Percentiles rank a stretch among this genome's conserved stretches.
These are phyloP conservation scores for Atractosteus spatula DNA, from an alignment of 2,113 vertebrate species.

Conservation along the genomic window DNA sequence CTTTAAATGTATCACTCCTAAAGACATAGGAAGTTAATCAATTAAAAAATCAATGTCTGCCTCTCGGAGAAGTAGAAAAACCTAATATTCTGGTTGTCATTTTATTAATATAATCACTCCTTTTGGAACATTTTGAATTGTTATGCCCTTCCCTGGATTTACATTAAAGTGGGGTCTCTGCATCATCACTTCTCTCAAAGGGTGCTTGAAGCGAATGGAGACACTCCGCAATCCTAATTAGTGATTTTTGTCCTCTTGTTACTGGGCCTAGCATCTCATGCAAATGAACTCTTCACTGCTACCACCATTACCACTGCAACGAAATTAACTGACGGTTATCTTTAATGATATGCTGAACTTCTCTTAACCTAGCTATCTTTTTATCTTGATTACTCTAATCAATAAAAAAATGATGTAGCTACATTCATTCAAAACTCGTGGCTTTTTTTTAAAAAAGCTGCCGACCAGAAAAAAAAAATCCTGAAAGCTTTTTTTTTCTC, in stretches of 20 bases:
- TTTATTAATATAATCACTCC: constrained; percentile 31
- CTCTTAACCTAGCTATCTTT: constrained; percentile 77
- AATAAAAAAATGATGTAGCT: constrained; percentile 81
- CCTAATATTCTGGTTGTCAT: constrained; percentile 25
- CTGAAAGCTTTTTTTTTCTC: constrained; percentile 21
- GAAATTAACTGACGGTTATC: constrained; percentile 89
- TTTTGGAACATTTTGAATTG: constrained; percentile 38
- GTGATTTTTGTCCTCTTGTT: constrained; percentile 94
- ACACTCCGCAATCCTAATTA: constrained; percentile 88
- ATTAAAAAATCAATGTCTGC: constrained; percentile 26
- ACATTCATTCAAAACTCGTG: constrained; percentile 75
- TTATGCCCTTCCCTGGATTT: constrained; percentile 57
- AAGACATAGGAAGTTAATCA: constrained; percentile 27
- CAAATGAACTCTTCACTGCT: constrained; percentile 88
- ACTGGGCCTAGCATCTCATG: constrained; percentile 83
- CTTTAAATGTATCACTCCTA: neutral
- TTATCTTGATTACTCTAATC: constrained; percentile 87
- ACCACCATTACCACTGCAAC: constrained; percentile 74
- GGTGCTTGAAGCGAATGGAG: constrained; percentile 74
- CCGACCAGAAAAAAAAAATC: constrained; percentile 47
- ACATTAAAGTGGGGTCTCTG: constrained; percentile 57
- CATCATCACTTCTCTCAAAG: constrained; percentile 68
- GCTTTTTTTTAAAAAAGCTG: constrained; percentile 68
- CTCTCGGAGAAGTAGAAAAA: constrained; percentile 17
- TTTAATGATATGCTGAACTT: constrained; percentile 83